Evolutionary conservation across 1,140 invertebrate genomes (phyloP), one percentile per base, ranked within the genome.

Genomic region (Thaumatotibia leucotreta): DNA sequence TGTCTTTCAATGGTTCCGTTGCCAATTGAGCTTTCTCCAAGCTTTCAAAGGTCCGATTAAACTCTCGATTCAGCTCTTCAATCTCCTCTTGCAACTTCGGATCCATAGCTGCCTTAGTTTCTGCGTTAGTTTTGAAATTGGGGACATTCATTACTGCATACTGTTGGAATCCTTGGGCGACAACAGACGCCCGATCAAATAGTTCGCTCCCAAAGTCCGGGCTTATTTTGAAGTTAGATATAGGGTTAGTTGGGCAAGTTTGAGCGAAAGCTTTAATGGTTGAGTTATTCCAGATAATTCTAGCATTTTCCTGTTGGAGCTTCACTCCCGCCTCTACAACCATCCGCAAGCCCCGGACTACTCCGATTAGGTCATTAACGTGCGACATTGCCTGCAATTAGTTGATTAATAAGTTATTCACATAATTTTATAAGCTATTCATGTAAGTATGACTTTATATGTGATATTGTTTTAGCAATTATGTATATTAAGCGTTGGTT

Each of bases 221-320:
- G 63, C 73, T 77, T 68, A 78, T 68, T 72, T 89, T 88, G 50
- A 67, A 75, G 69, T 64, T 69, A 50, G 77, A 69, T 9, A 82
- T 29, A 52, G 77, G 58, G 70, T 91, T 92, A 80, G 83, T 82
- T 33, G 87, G 73, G 73, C 91, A 92, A 32, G 68, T 77, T 66
- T 92, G 79, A 49, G 92, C 64, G 32, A 92, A 68, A 61, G 91
- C 89, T 65, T 86, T 92, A 20, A 94, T 69, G 79, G 92, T 95
- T 27, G 94, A 95, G 74, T 94, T 94, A 82, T 89, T 87, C 93
- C 94, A 94, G 69, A 94, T 83, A 73, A 92, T 78, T 80, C 89
- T 92, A 77, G 92, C 82, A 75, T 89, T 83, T 65, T 91, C 82
- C 73, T 93, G 86, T 74, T 95, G 93, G 54, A 93, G 77, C 80